Evolutionary conservation across 2,888 invertebrate genomes (phyloP), one percentile per base, ranked within the genome.

Genomic region (Sphaerophoria rueppellii): DNA sequence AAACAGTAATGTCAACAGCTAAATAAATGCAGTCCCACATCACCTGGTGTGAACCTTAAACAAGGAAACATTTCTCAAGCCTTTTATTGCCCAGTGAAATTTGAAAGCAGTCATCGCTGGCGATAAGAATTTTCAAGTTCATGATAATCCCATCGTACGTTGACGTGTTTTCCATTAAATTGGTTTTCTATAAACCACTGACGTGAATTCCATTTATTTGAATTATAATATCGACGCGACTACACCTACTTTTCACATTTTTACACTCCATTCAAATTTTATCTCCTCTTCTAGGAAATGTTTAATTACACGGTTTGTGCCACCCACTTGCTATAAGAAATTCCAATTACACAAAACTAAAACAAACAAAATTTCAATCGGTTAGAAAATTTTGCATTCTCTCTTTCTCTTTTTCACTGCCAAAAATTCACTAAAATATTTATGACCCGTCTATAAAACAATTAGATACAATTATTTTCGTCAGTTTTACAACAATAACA

Each of bases 401-500:
- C 40, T 40, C 40, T 43, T 4, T 7, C 43, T 43, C 43, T n/a
- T n/a, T n/a, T n/a, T 6, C 11, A 11, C 43, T 9, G 43, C 11
- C 43, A 43, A 43, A 7, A 43, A 9, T 9, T 3, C 12, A 43
- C 43, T 43, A 6, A 43, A 4, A 12, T 43, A 9, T 40, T 6
- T 43, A 43, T 12, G 43, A 9, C n/a, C 35, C 37, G 11, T 46
- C 46, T 67, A 37, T 54, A 60, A 67, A 65, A 65, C 73, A 69
- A 77, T 82, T 77, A 65, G 58, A 70, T 75, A 24, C 75, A 71
- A 79, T 67, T 79, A 50, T 69, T 54, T 48, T 61, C 7, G 6
- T 61, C 43, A 61, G 32, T 78, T 70, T 70, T 75, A 65, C 60
- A 58, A 54, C 57, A 58, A 78, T 73, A 48, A 54, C 52, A 60